phyloP scores from a whole-genome alignment of 2,113 vertebrate species.

The Rostratula benghalensis region DNA sequence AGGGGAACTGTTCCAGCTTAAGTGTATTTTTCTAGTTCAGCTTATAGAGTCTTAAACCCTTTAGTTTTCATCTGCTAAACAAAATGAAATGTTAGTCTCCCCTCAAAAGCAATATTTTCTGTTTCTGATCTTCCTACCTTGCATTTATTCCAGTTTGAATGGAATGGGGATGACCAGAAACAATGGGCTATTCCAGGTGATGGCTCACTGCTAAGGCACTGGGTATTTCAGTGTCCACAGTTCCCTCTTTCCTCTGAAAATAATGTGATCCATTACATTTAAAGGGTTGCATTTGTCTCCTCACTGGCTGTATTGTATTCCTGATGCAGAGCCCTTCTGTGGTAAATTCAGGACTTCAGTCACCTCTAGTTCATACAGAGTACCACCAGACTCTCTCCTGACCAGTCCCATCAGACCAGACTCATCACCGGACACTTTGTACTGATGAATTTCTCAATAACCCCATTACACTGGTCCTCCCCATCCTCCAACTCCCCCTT shows the following conservation, averaged over 20 bases:
- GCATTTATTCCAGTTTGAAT: neutral
- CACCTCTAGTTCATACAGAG: neutral
- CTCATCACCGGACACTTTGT: neutral
- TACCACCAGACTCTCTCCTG: neutral
- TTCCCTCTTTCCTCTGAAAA: neutral
- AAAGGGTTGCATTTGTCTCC: neutral
- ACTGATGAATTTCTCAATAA: neutral
- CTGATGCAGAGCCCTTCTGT: neutral
- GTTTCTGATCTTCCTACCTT: neutral
- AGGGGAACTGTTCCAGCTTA: neutral
- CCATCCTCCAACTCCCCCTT: neutral
- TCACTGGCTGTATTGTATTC: neutral
- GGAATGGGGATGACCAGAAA: neutral
- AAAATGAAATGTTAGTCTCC: neutral
- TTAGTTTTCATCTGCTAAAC: neutral
- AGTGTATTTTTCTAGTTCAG: neutral
- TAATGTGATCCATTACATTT: neutral
- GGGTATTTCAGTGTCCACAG: neutral
- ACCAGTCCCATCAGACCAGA: neutral
- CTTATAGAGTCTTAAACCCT: neutral
- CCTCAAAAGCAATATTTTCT: neutral
- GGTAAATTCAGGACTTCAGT: neutral
- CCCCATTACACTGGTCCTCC: neutral
- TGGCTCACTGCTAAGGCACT: neutral
- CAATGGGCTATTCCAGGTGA: neutral